phyloP scores from a whole-genome alignment of 1,140 invertebrate genomes.

The Helicoverpa armigera region DNA sequence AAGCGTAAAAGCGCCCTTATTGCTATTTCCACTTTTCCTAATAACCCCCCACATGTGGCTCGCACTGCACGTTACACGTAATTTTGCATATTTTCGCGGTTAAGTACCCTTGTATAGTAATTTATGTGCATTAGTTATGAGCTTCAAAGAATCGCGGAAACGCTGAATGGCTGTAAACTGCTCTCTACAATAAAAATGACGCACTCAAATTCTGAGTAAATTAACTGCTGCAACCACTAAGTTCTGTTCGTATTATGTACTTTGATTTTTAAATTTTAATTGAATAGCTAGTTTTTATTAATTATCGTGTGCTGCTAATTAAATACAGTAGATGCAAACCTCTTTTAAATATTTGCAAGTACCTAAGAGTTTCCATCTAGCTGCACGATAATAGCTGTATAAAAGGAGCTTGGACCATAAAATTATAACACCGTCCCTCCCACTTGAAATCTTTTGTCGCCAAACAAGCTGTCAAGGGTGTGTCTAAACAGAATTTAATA shows the following conservation, averaged over 20 bases:
- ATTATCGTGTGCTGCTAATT: neutral
- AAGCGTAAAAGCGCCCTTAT: conserved; percentile 53
- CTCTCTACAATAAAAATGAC: conserved; percentile 41
- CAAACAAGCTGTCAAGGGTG: conserved; percentile 42
- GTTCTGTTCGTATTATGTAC: conserved; percentile 13
- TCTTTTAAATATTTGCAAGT: neutral
- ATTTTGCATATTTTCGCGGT: conserved; percentile 59
- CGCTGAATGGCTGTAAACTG: conserved; percentile 46
- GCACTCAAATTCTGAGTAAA: conserved; percentile 32
- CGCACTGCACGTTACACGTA: conserved; percentile 54
- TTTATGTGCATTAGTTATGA: conserved; percentile 60
- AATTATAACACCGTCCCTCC: conserved; percentile 41
- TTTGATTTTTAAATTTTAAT: conserved; percentile 1
- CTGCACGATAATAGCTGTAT: neutral
- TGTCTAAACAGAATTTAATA: conserved; percentile 47
- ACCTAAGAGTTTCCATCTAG: neutral
- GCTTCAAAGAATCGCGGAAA: conserved; percentile 55
- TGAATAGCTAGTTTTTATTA: neutral
- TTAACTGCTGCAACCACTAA: conserved; percentile 22
- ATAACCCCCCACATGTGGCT: conserved; percentile 54
- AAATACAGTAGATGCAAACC: neutral
- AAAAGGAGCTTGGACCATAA: neutral
- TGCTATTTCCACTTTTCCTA: conserved; percentile 57
- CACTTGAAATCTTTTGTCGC: conserved; percentile 19
- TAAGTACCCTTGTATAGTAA: conserved; percentile 57